Percentiles rank a stretch among this genome's conserved stretches.
phyloP scores from a whole-genome alignment of 2,888 invertebrate species.

The Hirtodrosophila duncani region DNA sequence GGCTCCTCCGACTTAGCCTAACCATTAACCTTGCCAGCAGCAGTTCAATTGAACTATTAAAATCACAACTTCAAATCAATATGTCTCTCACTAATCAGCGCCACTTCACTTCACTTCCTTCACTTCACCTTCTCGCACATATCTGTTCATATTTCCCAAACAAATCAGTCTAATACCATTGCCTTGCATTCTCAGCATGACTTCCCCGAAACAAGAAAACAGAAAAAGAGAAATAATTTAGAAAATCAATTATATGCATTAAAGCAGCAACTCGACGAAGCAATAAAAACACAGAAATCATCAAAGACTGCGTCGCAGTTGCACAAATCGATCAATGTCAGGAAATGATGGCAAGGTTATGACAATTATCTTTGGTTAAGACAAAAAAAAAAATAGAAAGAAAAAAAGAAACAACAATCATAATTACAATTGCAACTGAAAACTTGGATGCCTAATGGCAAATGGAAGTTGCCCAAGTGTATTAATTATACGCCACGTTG shows the following conservation, averaged over 20 bases:
- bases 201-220: constrained; percentile 33
- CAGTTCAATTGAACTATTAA: too few species aligned
- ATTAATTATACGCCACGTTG: constrained; percentile 70
- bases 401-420: constrained; percentile 33
- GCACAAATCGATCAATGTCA: constrained; percentile 68
- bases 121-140: too few species aligned
- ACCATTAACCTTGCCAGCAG: too few species aligned
- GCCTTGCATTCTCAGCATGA: constrained; percentile 48
- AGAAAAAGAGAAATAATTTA: constrained; percentile 8
- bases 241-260: constrained; percentile 53
- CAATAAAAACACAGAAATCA: constrained; percentile 10
- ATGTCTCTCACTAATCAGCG: too few species aligned
- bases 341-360: constrained; percentile 70
- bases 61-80: too few species aligned
- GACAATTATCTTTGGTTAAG: constrained; percentile 53
- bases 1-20: too few species aligned
- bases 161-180: constrained; percentile 22
- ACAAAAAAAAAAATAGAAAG: constrained; percentile 27
- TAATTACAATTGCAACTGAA: constrained; percentile 16
- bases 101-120: too few species aligned
- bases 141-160: too few species aligned
- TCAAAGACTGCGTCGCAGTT: constrained; percentile 33
- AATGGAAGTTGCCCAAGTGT: constrained; percentile 67
- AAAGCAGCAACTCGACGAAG: constrained; percentile 4
- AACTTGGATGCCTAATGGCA: constrained; percentile 51